Evolutionary conservation across 2,888 invertebrate genomes (phyloP).

Genomic region (Imbricaverruca yamaguchii): DNA sequence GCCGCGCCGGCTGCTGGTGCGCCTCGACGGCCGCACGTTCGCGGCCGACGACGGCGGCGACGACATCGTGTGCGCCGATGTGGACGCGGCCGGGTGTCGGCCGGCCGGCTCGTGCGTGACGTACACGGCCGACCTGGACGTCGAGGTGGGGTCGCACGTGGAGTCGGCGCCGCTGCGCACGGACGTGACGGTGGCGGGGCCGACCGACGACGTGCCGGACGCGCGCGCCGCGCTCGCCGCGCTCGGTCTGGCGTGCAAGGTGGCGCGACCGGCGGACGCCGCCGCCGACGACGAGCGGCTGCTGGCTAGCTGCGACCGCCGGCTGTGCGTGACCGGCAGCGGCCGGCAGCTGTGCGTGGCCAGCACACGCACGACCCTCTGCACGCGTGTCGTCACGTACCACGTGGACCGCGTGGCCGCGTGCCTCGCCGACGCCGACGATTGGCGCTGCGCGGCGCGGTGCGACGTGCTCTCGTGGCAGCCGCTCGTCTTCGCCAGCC

Average conservation of each 20-base stretch:
- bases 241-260: neutral
- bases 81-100: neutral
- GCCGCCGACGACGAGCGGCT: neutral
- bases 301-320: neutral
- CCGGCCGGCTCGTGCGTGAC: neutral
- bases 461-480: neutral
- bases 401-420: neutral
- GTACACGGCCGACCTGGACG: neutral
- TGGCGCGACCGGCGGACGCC: neutral
- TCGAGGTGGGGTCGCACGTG: neutral
- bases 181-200: neutral
- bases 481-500: slow-evolving; percentile 22
- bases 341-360: neutral
- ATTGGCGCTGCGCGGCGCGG: neutral
- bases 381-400: neutral
- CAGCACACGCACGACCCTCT: too few species aligned
- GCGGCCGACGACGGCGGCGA: neutral
- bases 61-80: neutral
- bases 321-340: neutral
- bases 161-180: neutral
- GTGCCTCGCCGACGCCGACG: neutral
- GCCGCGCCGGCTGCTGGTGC: neutral
- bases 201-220: neutral
- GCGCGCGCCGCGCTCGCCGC: neutral
- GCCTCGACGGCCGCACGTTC: neutral